phyloP scores from a whole-genome alignment of 2,888 invertebrate genomes.

The Dysmachus trigonus region DNA sequence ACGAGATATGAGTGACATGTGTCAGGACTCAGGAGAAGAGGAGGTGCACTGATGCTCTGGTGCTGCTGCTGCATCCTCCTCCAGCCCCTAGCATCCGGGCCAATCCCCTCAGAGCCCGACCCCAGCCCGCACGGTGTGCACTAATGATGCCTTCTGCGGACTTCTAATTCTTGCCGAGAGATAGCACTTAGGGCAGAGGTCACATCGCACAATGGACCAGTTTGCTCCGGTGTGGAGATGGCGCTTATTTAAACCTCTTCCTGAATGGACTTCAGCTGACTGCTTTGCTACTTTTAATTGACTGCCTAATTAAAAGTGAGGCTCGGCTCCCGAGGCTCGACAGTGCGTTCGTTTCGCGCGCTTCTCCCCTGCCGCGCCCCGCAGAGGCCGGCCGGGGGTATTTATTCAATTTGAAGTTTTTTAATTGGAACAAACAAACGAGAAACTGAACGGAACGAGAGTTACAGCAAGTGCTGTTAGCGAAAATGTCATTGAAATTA shows the following conservation, averaged over 20 bases:
- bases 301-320: constrained; percentile 49
- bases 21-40: constrained; percentile 1
- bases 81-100: neutral
- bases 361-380: neutral
- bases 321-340: constrained; percentile 36
- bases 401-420: constrained; percentile 49
- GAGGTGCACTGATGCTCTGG: neutral
- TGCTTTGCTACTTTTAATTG: constrained; percentile 49
- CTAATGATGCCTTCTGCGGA: constrained; percentile 32
- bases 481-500: constrained; percentile 39
- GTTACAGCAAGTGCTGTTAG: constrained; percentile 38
- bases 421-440: constrained; percentile 48
- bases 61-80: neutral
- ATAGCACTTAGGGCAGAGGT: constrained; percentile 12
- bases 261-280: constrained; percentile 39
- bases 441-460: constrained; percentile 43
- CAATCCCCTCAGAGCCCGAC: too few species aligned
- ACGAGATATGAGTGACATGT: constrained; percentile 27
- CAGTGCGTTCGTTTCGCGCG: constrained; percentile 27
- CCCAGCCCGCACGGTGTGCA: neutral
- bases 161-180: constrained; percentile 29
- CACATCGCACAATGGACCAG: constrained; percentile 28
- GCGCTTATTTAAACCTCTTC: constrained; percentile 36
- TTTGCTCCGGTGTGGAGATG: constrained; percentile 22
- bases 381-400: constrained; percentile 29